Evolutionary conservation across 2,888 invertebrate genomes (phyloP), one percentile per base, ranked within the genome.

Genomic region (Macrophya annulata): DNA sequence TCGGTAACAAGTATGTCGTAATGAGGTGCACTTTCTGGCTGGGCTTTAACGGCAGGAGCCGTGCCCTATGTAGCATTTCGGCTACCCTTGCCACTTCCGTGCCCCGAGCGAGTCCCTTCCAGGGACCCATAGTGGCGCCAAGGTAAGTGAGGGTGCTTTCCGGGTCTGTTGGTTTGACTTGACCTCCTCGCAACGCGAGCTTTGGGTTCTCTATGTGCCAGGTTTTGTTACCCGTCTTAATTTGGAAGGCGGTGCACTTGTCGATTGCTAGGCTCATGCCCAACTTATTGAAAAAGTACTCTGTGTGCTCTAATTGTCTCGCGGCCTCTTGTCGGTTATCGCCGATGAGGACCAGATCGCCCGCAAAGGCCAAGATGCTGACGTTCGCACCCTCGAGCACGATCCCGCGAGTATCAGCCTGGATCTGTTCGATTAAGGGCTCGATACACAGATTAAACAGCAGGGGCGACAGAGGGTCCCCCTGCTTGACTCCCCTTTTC

Each of bases 391-490:
- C 59, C 0, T 76, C 87, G 0, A 89, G 5, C 2, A 68, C 48
- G 3, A 62, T 25, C 0, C 88, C 88, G 0, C 85, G 72, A 1
- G 87, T 86, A 0, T 74, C 10, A 0, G 86, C 25, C 6, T 40
- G 77, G 0, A 87, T 25, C 0, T 10, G 0, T 21, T 45, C 17
- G 0, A 87, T 55, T 2, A 86, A 48, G 0, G 59, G 77, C 17
- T 87, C 86, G 1, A 87, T 86, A 9, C 86, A 84, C 71, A 88
- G 1, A n/a, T 88, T 88, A 15, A 89, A 89, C 0, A 88, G 48
- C 0, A 88, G 74, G 0, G 86, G 88, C 0, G 89, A 89, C 0
- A 88, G 68, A 0, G 89, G 89, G 71, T 89, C 88, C 3, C 89
- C 88, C 21, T 89, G 89, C 43, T 86, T 88, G 0, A 89, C 89